Conservation (phyloP, 1,140 invertebrate genomes). For the Lordiphosa collinella region DNA sequence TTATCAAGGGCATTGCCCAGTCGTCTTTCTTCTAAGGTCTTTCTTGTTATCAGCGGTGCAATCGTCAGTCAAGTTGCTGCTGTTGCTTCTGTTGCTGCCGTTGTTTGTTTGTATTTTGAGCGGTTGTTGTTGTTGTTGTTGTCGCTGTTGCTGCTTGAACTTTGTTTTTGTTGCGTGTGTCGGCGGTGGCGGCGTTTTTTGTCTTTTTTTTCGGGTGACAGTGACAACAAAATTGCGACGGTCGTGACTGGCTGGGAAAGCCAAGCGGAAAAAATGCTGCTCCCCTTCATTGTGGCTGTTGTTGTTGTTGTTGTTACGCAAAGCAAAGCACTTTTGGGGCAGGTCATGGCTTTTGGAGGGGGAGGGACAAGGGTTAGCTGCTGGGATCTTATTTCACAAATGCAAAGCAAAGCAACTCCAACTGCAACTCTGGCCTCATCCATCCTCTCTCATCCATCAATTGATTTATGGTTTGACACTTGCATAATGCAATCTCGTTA, state of each 20-base stretch:
- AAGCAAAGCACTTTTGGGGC: conserved; percentile 38
- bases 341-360: conserved; percentile 45
- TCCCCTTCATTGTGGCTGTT: neutral
- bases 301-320: conserved; percentile 50
- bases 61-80: conserved; percentile 38
- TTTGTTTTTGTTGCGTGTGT: conserved; percentile 49
- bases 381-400: too few species aligned
- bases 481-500: conserved; percentile 51
- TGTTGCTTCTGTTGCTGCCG: conserved; percentile 20
- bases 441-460: neutral
- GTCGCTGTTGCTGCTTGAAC: neutral
- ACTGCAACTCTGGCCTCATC: neutral
- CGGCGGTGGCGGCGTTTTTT: conserved; percentile 8
- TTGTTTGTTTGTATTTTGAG: conserved; percentile 3
- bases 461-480: conserved; percentile 24
- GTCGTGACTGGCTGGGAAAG: conserved; percentile 74
- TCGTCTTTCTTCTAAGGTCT: neutral
- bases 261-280: conserved; percentile 28
- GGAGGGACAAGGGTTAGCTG: neutral
- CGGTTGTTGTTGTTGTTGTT: neutral
- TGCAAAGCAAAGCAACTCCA: too few species aligned
- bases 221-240: conserved; percentile 70
- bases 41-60: conserved; percentile 58
- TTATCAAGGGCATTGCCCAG: neutral
- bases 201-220: conserved; percentile 46